phyloP scores from a whole-genome alignment of 2,113 vertebrate species.

The Australoheros scitulus region DNA sequence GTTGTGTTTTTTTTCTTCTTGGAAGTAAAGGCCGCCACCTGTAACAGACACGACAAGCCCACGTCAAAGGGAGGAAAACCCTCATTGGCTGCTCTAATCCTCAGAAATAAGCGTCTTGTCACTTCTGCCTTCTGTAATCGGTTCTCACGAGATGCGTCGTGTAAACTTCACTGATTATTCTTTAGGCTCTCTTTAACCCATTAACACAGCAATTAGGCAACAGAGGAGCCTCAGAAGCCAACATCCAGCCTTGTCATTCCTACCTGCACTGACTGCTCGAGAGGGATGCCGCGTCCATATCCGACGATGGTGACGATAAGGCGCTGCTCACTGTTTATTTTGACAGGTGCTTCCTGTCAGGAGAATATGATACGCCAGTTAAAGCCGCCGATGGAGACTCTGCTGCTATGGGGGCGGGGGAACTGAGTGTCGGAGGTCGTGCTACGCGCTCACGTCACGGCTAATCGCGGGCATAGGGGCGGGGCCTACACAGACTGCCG shows the following conservation, averaged over 20 bases:
- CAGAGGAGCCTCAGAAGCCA: not conserved
- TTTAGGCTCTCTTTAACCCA: not conserved
- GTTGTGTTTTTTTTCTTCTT: not conserved
- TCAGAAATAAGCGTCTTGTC: not conserved
- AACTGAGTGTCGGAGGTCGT: constrained; percentile 6
- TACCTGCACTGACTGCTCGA: constrained; percentile 61
- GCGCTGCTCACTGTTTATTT: not conserved
- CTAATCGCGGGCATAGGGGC: not conserved
- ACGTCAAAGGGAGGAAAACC: constrained; percentile 17
- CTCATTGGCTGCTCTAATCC: constrained; percentile 18
- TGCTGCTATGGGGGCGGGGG: not conserved
- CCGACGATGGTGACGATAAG: constrained; percentile 1
- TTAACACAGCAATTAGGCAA: not conserved
- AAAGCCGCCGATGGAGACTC: constrained; percentile 9
- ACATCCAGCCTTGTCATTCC: constrained; percentile 11
- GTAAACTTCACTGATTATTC: no score
- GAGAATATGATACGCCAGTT: not conserved
- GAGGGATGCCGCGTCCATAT: constrained; percentile 40
- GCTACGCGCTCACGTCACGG: constrained; percentile 35
- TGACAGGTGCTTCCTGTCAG: not conserved
- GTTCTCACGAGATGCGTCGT: no score
- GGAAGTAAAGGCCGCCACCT: constrained; percentile 11
- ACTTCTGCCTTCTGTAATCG: not conserved
- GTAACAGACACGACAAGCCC: not conserved
- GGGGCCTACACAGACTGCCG: constrained; percentile 19